These are phyloP conservation scores for Apomyelois bistriatella DNA, from an alignment of 2,888 invertebrate genomes.

Conservation along the genomic window DNA sequence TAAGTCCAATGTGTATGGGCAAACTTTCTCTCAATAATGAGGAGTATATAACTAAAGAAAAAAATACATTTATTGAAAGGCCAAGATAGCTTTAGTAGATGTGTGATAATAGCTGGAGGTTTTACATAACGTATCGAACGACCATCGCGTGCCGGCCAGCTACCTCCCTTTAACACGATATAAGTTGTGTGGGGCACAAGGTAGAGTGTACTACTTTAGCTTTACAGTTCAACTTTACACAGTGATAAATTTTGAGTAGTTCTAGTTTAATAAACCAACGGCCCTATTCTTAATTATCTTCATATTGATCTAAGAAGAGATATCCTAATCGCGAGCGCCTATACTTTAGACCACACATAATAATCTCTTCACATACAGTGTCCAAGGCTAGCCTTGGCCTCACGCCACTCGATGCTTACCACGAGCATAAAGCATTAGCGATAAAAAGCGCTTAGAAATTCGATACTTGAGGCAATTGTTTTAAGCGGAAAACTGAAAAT, in stretches of 20 bases:
- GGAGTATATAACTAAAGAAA: no score
- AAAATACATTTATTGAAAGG: no score
- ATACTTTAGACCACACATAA: background rate
- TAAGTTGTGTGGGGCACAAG: background rate
- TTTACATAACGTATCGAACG: background rate
- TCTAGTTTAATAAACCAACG: no score
- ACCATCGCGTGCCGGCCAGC: background rate
- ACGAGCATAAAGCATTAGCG: background rate
- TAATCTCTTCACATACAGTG: background rate
- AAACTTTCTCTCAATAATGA: no score
- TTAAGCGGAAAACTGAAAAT: background rate
- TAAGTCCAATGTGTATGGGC: no score
- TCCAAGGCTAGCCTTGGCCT: background rate
- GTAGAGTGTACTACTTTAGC: no score
- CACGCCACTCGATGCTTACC: background rate
- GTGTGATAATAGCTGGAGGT: background rate
- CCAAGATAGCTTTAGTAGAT: no score
- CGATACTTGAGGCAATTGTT: background rate
- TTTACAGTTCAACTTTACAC: no score
- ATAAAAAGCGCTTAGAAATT: background rate
- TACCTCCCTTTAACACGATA: background rate
- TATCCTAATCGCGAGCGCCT: no score
- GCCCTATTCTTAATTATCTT: no score
- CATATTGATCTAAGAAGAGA: no score
- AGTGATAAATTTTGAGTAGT: no score